Conservation (phyloP, 2,797 vertebrate species). For the Tachyglossus aculeatus region DNA sequence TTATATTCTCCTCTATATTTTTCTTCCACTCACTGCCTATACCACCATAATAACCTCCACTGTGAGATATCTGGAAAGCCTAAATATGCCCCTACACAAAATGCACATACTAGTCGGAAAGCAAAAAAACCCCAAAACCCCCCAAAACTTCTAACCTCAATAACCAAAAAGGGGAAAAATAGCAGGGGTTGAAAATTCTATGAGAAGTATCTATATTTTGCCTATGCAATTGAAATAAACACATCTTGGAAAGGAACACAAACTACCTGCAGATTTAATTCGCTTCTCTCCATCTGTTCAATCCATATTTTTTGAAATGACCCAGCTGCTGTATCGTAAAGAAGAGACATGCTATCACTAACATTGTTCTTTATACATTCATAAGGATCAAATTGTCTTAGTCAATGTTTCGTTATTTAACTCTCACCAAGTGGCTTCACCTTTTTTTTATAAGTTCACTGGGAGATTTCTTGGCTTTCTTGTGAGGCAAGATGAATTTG, state of each 20-base stretch:
- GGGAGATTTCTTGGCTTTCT: background rate
- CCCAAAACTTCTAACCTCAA: no score
- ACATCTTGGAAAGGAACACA: conserved; percentile 59
- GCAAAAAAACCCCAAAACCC: no score
- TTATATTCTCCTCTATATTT: conserved; percentile 42
- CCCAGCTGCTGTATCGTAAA: conserved; percentile 38
- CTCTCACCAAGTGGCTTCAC: conserved; percentile 20
- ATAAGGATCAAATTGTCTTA: background rate
- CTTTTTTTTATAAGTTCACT: conserved; percentile 1
- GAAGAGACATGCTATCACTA: background rate
- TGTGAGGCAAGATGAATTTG: background rate
- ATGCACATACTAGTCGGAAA: conserved; percentile 51
- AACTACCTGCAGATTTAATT: conserved; percentile 62
- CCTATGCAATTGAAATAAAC: conserved; percentile 67
- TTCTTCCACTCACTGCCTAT: conserved; percentile 13
- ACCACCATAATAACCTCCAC: conserved; percentile 11
- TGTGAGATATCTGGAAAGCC: conserved; percentile 24
- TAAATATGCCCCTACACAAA: conserved; percentile 40
- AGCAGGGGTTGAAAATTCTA: conserved; percentile 34
- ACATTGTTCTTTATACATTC: conserved; percentile 12
- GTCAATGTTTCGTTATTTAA: conserved; percentile 51
- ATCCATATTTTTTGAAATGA: conserved; percentile 51
- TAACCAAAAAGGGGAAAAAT: no score
- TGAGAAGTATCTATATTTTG: conserved; percentile 56
- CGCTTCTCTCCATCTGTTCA: conserved; percentile 52